phyloP scores from a whole-genome alignment of 1,140 invertebrate genomes.

The Trachymyrmex septentrionalis region DNA sequence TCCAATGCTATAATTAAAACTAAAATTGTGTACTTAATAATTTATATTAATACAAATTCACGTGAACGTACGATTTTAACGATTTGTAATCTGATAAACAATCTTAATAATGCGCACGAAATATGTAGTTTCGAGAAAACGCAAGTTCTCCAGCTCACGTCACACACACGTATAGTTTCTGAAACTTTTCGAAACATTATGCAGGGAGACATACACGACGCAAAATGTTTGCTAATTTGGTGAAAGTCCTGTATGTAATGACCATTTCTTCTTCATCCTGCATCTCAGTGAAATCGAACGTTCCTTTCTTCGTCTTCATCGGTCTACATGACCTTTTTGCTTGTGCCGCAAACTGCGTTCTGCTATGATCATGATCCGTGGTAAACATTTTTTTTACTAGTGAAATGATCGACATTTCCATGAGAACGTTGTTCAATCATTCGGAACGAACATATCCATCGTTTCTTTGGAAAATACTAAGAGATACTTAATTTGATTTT shows the following conservation, averaged over 20 bases:
- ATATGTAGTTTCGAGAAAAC: neutral
- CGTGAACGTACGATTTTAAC: neutral
- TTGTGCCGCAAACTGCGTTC: neutral
- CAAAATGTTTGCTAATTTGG: conserved; percentile 46
- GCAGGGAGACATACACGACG: neutral
- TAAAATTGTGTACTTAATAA: conserved; percentile 8
- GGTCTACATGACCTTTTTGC: conserved; percentile 16
- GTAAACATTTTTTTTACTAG: neutral
- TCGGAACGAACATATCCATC: conserved; percentile 12
- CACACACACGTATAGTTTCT: neutral
- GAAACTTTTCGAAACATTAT: conserved; percentile 23
- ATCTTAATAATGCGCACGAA: neutral
- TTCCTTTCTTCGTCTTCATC: conserved; percentile 6
- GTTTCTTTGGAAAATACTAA: neutral
- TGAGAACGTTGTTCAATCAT: conserved; percentile 7
- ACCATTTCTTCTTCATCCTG: neutral
- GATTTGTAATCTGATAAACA: conserved; percentile 7
- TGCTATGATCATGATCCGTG: neutral
- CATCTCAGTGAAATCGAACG: conserved; percentile 48
- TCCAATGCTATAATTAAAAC: neutral
- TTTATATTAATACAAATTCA: neutral
- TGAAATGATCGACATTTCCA: neutral
- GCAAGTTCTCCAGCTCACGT: conserved; percentile 3
- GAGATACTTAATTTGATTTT: neutral
- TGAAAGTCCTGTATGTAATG: conserved; percentile 49